Conservation (phyloP, 2,113 vertebrate species). For the Hystrix cristata region DNA sequence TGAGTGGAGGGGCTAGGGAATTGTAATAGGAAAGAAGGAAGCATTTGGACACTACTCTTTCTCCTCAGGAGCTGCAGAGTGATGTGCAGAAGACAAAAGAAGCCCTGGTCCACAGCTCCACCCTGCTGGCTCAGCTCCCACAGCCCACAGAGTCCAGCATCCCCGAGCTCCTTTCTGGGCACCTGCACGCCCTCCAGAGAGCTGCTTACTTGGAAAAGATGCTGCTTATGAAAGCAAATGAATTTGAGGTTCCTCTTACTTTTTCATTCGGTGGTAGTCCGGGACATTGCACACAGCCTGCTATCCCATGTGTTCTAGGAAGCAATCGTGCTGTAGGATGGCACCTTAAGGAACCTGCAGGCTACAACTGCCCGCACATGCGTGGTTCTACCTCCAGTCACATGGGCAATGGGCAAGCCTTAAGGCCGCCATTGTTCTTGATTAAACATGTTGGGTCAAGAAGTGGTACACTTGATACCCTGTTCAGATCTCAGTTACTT, state of each 20-base stretch:
- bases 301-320: background rate
- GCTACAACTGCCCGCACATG: background rate
- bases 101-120: constrained; percentile 85
- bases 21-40: background rate
- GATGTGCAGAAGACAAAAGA: constrained; percentile 84
- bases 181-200: constrained; percentile 87
- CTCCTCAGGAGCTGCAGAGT: constrained; percentile 88
- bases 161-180: constrained; percentile 86
- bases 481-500: background rate
- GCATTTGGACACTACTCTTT: background rate
- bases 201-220: constrained; percentile 88
- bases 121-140: constrained; percentile 87
- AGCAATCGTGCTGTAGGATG: background rate
- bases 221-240: constrained; percentile 86
- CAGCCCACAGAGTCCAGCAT: constrained; percentile 83
- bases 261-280: background rate
- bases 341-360: background rate
- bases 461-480: background rate
- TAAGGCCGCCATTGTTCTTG: background rate
- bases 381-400: background rate
- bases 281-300: background rate
- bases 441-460: background rate
- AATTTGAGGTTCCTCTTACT: constrained; percentile 90
- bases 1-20: fast-evolving
- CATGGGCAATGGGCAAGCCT: background rate